phyloP scores from a whole-genome alignment of 2,888 invertebrate species.

The Dryobotodes eremita region DNA sequence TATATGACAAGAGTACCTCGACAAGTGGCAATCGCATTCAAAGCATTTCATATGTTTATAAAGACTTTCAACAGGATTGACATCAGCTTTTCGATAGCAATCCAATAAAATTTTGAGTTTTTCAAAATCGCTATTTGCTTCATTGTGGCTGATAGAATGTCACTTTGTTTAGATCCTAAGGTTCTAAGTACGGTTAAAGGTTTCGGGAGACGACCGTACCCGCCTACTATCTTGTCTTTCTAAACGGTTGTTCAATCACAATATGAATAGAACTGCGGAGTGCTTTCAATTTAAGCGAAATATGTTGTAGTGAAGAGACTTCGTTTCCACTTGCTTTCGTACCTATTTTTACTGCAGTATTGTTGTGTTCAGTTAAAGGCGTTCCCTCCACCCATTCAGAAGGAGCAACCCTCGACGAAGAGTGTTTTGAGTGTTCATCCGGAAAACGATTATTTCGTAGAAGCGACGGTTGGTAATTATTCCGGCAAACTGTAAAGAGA shows the following conservation, averaged over 20 bases:
- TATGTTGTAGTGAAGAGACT: not conserved
- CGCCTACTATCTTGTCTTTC: not conserved
- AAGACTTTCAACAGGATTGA: not conserved
- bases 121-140: not conserved
- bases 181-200: not conserved
- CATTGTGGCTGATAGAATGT: too few relatives aligned
- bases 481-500: not conserved
- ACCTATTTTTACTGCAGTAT: not conserved
- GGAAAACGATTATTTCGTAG: constrained; percentile 1
- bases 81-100: not conserved
- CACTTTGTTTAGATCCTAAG: not conserved
- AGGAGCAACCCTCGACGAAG: not conserved
- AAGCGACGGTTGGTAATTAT: not conserved
- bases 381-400: not conserved
- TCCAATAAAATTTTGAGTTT: not conserved
- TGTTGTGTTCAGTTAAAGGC: not conserved
- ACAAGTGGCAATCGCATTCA: not conserved
- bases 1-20: too few relatives aligned
- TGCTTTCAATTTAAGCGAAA: constrained; percentile 24
- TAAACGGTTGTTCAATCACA: not conserved
- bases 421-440: constrained; percentile 1
- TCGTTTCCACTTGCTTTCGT: not conserved
- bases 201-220: not conserved
- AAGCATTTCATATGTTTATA: not conserved
- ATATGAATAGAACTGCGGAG: constrained; percentile 22